Base-by-base conservation (phyloP, 2,888 invertebrate species). In the Argynnis bischoffii region DNA sequence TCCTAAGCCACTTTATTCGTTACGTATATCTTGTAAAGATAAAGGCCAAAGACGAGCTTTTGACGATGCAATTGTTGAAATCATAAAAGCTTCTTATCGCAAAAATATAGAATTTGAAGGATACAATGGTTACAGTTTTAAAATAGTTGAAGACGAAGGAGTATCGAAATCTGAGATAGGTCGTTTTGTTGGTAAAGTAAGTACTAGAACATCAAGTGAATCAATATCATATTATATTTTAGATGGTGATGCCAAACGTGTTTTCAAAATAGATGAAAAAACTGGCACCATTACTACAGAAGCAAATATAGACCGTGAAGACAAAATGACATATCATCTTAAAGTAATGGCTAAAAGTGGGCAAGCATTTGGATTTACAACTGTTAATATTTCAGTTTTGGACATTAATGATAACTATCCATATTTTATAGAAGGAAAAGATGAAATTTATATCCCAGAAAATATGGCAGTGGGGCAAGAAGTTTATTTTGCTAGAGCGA, bases 341-440 rank as follows among this genome's bases (percentile, higher is more conserved):
- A 95, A 94, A 76, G 93, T 98, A n/a, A 94, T 96, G 68, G 99
- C 98, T 0, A 95, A 95, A 76, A 94, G 95, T 64, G 96, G 96
- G 1, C 93, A 96, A 41, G 94, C 96, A 1, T 97, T 95, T 83
- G 97, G 96, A 6, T 95, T 95, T 79, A 96, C 96, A 6, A 94
- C 92, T 47, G 98, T 98, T 0, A 96, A 96, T 80, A 94, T 99
- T 74, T 95, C 95, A 1, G 94, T 99, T 6, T 87, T 95, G 53
- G 99, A 99, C 88, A 93, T 97, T 5, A 99, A 99, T 87, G 99
- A 99, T 86, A 98, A 98, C 84, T 95, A 96, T 66, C 99, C 99
- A 4, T 93, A 94, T 72, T 98, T 98, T 85, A 94, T 95, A 26
- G 95, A 95, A 78, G 96, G 96, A 73, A 95, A 95, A 78, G 97